These are phyloP conservation scores for Chunga burmeisteri DNA, from an alignment of 2,113 vertebrate genomes.

Conservation along the genomic window DNA sequence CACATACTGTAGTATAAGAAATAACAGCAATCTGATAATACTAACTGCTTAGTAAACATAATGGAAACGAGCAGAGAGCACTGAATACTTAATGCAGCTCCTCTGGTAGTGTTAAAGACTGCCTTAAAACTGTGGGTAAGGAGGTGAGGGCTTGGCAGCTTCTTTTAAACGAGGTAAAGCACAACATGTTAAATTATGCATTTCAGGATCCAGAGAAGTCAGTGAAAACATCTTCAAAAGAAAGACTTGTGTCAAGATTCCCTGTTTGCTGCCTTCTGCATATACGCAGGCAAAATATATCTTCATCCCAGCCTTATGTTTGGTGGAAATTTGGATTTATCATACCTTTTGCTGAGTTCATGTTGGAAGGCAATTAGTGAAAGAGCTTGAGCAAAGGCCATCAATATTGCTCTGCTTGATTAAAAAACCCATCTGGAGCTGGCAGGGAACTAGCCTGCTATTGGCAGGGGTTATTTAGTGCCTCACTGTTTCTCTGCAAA, in stretches of 20 bases:
- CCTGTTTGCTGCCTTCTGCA: background rate
- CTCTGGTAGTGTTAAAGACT: background rate
- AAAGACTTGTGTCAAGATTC: background rate
- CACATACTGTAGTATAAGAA: background rate
- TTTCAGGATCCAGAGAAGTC: background rate
- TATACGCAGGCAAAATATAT: background rate
- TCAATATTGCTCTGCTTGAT: slow-evolving; percentile 69
- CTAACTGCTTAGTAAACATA: background rate
- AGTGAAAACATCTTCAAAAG: background rate
- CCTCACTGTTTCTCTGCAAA: background rate
- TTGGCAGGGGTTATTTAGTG: slow-evolving; percentile 62
- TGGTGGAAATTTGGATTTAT: slow-evolving; percentile 36
- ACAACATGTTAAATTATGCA: background rate
- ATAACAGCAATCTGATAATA: background rate
- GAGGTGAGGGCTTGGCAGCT: background rate
- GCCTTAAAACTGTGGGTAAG: background rate
- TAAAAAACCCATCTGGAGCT: slow-evolving; percentile 64
- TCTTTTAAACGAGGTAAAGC: background rate
- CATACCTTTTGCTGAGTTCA: slow-evolving; percentile 53
- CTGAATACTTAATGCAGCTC: background rate
- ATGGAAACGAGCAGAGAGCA: background rate
- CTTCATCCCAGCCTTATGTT: background rate
- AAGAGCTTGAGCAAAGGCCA: slow-evolving; percentile 54
- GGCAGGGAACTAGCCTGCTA: slow-evolving; percentile 14
- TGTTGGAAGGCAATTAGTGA: slow-evolving; percentile 66